Base-by-base conservation (phyloP, 2,113 vertebrate genomes). In the Muscicapa adusta region DNA sequence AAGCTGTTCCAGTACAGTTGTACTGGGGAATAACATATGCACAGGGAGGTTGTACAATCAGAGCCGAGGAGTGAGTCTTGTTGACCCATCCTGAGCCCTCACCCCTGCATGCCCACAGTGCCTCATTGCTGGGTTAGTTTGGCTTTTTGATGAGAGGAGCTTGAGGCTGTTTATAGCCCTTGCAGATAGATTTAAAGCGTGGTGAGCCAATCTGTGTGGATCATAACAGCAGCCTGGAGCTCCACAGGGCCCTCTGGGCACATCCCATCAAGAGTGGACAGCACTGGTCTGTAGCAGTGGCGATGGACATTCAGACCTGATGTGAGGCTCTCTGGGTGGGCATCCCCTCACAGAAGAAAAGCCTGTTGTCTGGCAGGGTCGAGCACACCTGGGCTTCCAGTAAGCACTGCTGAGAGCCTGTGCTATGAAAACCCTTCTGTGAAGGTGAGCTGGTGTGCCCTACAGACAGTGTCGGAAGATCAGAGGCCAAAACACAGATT, bases 401-500 rank as follows among this genome's bases (percentile, higher is more conserved):
- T 40, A 50, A 74, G 48, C 17, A 24, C 4, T 51, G 7, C 23
- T 66, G 8, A 31, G 29, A 86, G 29, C 10, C 20, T 61, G 9
- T n/a, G 26, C 6, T 34, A 19, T 33, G 36, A 66, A 83, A 77
- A 61, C 1, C 2, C 34, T 65, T 53, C 42, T 86, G 29, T 63
- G n/a, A 57, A 57, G 18, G 67, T 25, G 23, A 31, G 14, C 28
- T 45, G 4, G 6, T 47, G 26, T 51, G 18, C 8, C 12, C 36
- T 47, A 7, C 10, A 62, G 12, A 42, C 3, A 29, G 3, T 9
- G 12, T 16, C 10, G 4, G 31, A 34, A 57, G 26, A 31, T 53
- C 19, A 36, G 34, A 58, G 24, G 62, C 22, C 0, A 0, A 80
- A 68, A 40, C 0, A 4, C 0, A 34, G 19, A 34, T 29, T 38